Evolutionary conservation across 2,888 invertebrate species (phyloP).

Genomic region (Cantharis flavilabris): DNA sequence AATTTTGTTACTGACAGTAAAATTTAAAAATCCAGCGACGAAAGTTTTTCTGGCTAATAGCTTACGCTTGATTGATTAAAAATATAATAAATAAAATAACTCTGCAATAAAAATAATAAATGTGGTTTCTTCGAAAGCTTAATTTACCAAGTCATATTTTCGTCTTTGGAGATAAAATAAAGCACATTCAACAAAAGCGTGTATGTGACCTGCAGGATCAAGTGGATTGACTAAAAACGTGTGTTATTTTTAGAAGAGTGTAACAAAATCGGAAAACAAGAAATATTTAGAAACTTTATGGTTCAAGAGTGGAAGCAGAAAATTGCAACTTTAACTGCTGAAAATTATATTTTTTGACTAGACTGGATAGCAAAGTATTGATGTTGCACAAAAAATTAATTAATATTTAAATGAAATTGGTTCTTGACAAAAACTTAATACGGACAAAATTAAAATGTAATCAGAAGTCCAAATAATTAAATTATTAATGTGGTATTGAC

Average conservation of each 20-base stretch:
- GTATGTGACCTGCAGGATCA: neutral
- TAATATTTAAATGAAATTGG: neutral
- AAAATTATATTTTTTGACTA: neutral
- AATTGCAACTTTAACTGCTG: neutral
- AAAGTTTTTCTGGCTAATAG: neutral
- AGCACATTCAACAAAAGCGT: neutral
- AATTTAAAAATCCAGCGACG: neutral
- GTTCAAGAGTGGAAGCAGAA: neutral
- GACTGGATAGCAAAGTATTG: neutral
- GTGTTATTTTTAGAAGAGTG: neutral
- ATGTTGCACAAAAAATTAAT: neutral
- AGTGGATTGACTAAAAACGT: neutral
- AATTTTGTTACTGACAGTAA: neutral
- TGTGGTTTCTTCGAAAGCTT: neutral
- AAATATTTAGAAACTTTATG: neutral
- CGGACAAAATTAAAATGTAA: neutral
- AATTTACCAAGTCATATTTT: neutral
- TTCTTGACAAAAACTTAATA: neutral
- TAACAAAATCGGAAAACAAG: neutral
- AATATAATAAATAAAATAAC: neutral
- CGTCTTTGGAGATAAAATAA: neutral
- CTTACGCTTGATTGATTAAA: neutral
- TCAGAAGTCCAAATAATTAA: neutral
- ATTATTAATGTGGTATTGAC: neutral
- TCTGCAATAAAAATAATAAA: neutral